A percentile compares a stretch with the other conserved stretches of the same genome.
phyloP scores from a whole-genome alignment of 92 coral and sea anemone genomes.

The Nematostella vectensis region DNA sequence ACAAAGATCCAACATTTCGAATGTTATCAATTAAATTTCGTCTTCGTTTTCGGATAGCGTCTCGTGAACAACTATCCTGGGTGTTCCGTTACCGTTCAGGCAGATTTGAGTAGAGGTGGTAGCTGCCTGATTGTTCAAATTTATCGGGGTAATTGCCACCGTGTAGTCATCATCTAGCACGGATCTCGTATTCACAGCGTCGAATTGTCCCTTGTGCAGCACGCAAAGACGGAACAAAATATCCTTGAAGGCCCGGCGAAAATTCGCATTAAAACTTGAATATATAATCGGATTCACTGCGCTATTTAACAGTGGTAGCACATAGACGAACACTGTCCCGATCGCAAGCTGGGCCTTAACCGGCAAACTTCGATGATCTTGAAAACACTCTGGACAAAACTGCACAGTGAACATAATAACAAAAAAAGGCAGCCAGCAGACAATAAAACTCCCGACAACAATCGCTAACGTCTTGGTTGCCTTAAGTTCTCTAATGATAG shows the following conservation, averaged over 20 bases:
- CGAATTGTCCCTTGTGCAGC: constrained; percentile 8
- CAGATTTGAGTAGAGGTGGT: constrained; percentile 22
- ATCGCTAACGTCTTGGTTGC: constrained; percentile 94
- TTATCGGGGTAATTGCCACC: neutral
- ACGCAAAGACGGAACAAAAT: constrained; percentile 49
- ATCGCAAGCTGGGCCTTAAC: constrained; percentile 43
- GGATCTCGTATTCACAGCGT: constrained; percentile 8
- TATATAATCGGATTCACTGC: constrained; percentile 91
- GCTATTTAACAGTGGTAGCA: constrained; percentile 78
- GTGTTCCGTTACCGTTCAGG: constrained; percentile 40
- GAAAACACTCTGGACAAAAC: constrained; percentile 45
- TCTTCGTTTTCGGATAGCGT: constrained; percentile 42
- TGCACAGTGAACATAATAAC: constrained; percentile 68
- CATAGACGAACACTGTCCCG: constrained; percentile 75
- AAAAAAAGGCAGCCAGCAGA: constrained; percentile 92
- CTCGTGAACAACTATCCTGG: constrained; percentile 63
- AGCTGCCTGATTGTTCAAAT: constrained; percentile 6
- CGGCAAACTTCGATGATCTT: constrained; percentile 13
- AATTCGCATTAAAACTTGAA: constrained; percentile 89
- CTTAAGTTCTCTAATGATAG: constrained; percentile 85
- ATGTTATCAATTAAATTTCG: constrained; percentile 8
- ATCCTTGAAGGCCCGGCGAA: constrained; percentile 74
- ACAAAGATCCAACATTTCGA: neutral
- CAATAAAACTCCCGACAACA: constrained; percentile 82
- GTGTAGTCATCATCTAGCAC: constrained; percentile 29